Evolutionary conservation across 2,888 invertebrate species (phyloP).

Genomic region (Odontothrips loti): DNA sequence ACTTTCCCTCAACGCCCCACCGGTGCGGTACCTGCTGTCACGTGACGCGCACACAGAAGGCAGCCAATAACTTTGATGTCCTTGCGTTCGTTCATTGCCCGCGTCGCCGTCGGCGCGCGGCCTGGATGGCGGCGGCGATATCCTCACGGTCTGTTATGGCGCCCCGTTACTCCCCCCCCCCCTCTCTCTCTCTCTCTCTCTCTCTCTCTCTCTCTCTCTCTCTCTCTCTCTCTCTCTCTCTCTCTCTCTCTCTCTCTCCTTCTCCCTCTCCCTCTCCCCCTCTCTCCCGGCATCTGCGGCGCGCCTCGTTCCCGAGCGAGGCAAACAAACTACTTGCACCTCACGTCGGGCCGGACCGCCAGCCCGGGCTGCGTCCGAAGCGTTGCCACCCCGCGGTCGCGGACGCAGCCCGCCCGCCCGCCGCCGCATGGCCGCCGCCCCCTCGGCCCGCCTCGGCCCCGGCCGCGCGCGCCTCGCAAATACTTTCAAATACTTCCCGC

Average conservation of each 20-base stretch:
- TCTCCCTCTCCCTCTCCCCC: not conserved
- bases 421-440: not conserved
- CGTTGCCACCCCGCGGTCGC: not conserved
- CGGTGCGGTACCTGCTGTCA: too few species aligned
- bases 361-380: not conserved
- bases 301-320: constrained; percentile 2
- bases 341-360: not conserved
- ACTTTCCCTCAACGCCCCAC: too few species aligned
- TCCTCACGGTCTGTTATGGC: not conserved
- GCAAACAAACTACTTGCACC: constrained; percentile 24
- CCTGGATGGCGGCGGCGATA: not conserved
- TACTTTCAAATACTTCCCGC: constrained; percentile 12
- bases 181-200: not conserved
- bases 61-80: constrained; percentile 24
- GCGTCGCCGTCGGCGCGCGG: not conserved
- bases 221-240: too few species aligned
- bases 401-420: not conserved
- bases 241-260: not conserved
- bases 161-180: constrained; percentile 3
- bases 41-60: too few species aligned
- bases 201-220: not conserved
- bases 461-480: not conserved
- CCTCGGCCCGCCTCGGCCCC: not conserved
- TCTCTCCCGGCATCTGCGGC: not conserved
- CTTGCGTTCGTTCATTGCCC: constrained; percentile 17